These are phyloP conservation scores for Protobothrops mucrosquamatus DNA, from an alignment of 2,113 vertebrate genomes.

Conservation along the genomic window DNA sequence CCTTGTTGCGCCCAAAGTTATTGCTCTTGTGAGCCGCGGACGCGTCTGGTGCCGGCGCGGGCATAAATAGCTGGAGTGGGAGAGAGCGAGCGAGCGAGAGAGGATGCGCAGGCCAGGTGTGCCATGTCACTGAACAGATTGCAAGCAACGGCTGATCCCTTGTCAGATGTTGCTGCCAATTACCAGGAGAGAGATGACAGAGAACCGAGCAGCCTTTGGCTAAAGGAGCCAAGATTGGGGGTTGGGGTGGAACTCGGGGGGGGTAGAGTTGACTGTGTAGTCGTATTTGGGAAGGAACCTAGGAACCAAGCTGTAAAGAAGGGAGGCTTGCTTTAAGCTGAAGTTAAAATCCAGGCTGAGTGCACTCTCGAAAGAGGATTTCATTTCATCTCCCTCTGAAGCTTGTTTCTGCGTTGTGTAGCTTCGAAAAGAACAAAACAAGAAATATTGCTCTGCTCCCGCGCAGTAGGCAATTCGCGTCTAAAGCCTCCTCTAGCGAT, in stretches of 20 bases:
- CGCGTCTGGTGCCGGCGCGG: background rate
- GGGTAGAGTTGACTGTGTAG: background rate
- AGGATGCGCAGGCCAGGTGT: slow-evolving; percentile 33
- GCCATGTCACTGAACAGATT: slow-evolving; percentile 27
- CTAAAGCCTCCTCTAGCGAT: background rate
- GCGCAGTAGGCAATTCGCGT: background rate
- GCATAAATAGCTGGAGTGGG: slow-evolving; percentile 39
- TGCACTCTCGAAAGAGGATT: background rate
- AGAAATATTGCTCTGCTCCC: background rate
- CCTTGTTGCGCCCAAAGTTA: slow-evolving; percentile 35
- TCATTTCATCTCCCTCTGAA: background rate
- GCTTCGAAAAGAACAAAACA: background rate
- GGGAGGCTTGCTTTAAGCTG: background rate
- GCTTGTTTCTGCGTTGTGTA: background rate
- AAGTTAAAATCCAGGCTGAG: background rate
- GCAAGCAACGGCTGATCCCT: slow-evolving; percentile 16
- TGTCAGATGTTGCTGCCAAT: background rate
- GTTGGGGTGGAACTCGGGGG: background rate
- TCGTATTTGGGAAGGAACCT: background rate
- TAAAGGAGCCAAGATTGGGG: background rate
- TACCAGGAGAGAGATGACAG: background rate
- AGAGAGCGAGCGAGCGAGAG: background rate
- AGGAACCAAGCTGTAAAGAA: background rate
- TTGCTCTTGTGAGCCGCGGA: slow-evolving; percentile 32
- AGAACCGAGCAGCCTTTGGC: background rate